Base-by-base conservation (phyloP, 1,140 invertebrate species). In the Heliconius hewitsoni region DNA sequence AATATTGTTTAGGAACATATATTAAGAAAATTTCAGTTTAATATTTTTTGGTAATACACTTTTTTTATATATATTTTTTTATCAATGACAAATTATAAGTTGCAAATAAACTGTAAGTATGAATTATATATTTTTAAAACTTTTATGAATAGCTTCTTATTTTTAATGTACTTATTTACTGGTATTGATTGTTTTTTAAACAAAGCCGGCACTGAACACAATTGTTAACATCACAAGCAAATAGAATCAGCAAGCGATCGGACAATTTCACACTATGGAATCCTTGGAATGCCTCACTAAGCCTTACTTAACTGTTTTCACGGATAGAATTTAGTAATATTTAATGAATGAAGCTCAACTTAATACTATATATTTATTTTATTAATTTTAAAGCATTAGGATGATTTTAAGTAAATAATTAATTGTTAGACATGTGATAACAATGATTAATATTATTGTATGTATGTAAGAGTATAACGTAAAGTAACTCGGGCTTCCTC, bases 251-350 rank as follows among this genome's bases (percentile, higher is more conserved):
- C 78, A 80, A 80, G 79, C 79, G 74, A 75, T 37, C 37, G 16
- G 8, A 72, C 60, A 66, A 66, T 76, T 42, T 76, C 74, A 76
- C 60, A 76, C 74, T 39, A 76, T 70, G 70, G 30, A 34, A 34
- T 34, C 74, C 74, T 76, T 42, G 74, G 19, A 76, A 76, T 76
- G 57, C 60, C 66, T 74, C 60, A 50, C 39, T n/a, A 79, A 79
- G 73, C 73, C 50, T 57, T 11, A 80, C 78, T 80, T 80, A 80
- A 74, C 78, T 72, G 78, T 55, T 75, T 66, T 75, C 18, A 19
- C 16, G 13, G 37, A 60, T 55, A 60, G 46, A 77, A 46, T 73
- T 76, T 34, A 70, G 30, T 16, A 27, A 66, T 42, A 27, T 60
- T 57, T 39, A 18, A 66, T 42, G n/a, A 42, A 73, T 70, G 37